Evolutionary conservation across 1,140 invertebrate species (phyloP).

Genomic region (Orchesella cincta): DNA sequence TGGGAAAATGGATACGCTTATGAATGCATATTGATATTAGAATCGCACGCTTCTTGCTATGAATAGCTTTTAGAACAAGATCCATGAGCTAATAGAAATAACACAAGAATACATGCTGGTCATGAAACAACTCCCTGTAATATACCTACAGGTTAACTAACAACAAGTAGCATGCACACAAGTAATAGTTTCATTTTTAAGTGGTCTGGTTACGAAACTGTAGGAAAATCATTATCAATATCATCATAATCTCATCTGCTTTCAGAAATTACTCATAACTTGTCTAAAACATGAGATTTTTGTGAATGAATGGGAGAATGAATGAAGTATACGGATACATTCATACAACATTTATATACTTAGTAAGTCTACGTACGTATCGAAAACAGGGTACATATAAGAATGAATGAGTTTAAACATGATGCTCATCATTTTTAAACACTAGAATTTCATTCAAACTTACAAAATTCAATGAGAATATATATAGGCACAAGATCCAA

Average conservation of each 20-base stretch:
- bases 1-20: too few species aligned
- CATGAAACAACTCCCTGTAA: too few species aligned
- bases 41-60: too few species aligned
- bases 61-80: too few species aligned
- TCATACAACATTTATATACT: not conserved
- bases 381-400: not conserved
- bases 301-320: not conserved
- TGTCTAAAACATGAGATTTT: slow-evolving; percentile 7
- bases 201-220: not conserved
- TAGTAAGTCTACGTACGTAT: not conserved
- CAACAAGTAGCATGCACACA: too few species aligned
- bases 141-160: too few species aligned
- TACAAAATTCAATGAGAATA: not conserved
- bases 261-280: slow-evolving; percentile 8
- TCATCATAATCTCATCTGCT: not conserved
- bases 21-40: too few species aligned
- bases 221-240: too few species aligned
- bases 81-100: too few species aligned
- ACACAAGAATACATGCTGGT: too few species aligned
- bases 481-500: slow-evolving; percentile 17
- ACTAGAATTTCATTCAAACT: not conserved
- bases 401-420: not conserved
- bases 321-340: not conserved
- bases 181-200: too few species aligned
- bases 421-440: not conserved